Base-by-base conservation (phyloP, 2,888 invertebrate genomes). In the Megaustenia siamemsis region DNA sequence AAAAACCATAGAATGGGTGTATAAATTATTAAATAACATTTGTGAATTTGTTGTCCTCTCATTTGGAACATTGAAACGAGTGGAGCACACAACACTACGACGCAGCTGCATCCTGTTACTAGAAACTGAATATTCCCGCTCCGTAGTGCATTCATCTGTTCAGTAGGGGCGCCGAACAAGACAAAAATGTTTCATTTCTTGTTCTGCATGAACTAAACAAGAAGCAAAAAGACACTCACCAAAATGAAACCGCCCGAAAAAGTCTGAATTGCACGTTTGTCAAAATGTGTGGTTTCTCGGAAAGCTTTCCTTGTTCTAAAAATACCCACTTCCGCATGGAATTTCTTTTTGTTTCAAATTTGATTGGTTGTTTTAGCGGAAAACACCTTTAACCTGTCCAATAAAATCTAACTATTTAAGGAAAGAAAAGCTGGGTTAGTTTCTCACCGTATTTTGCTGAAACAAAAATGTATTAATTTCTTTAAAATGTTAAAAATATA, bases 311-410 rank as follows among this genome's bases (percentile, higher is more conserved):
- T 32, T 21, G 43, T 28, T 73, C 73, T 73, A 73, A 73, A 73
- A 73, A 49, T 73, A 73, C 8, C 45, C 49, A 73, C 73, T 73
- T 73, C 73, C 73, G 73, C 49, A n/a, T 32, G 49, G 73, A 49
- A 73, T 49, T 73, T 49, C 73, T 73, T 73, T 49, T 73, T 73
- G 32, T 73, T 45, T 32, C 18, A 24, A 32, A 73, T 32, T 49
- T 49, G 49, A 73, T 73, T 73, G 73, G 73, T 32, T 49, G 32
- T 2, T 43, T 0, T 10, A 32, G 18, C 18, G 45, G 45, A 8
- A 15, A 40, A 32, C 28, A 28, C 6, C 73, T 49, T 32, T 32
- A 35, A 32, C 73, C 35, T 73, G n/a, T 18, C 73, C 73, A 73
- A 73, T 73, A 32, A 49, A 71, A 71, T 43, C 32, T 49, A 18